Conservation (phyloP, 2,888 invertebrate species). For the Sisyra nigra region DNA sequence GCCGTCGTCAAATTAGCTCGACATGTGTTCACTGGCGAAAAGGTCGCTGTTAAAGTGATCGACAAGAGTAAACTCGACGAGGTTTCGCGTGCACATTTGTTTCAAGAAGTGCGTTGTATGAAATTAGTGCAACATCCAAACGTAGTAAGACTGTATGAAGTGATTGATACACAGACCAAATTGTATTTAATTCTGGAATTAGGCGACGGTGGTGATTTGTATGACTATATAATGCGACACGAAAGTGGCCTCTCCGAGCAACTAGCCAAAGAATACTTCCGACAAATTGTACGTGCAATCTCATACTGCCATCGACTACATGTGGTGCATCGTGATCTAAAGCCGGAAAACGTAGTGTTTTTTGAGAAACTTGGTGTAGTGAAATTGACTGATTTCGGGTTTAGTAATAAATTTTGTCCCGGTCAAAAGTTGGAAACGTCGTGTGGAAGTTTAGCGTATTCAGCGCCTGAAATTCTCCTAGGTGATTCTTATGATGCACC, state of each 20-base stretch:
- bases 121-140: conserved; percentile 98
- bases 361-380: conserved; percentile 94
- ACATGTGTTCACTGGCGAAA: conserved; percentile 98
- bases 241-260: conserved; percentile 74
- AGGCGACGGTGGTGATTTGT: conserved; percentile 96
- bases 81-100: conserved; percentile 87
- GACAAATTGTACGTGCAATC: conserved; percentile 94
- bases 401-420: conserved; percentile 90
- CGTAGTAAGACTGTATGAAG: conserved; percentile 95
- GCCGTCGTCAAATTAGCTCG: conserved; percentile 95
- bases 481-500: conserved; percentile 99
- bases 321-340: conserved; percentile 82
- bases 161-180: conserved; percentile 98
- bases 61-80: conserved; percentile 97
- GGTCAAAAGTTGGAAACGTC: conserved; percentile 95
- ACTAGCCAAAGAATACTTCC: conserved; percentile 81
- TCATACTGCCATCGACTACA: conserved; percentile 92
- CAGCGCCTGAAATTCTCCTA: conserved; percentile 95
- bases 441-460: conserved; percentile 96
- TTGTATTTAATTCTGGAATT: conserved; percentile 91
- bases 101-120: conserved; percentile 93
- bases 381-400: conserved; percentile 97
- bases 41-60: conserved; percentile 95
- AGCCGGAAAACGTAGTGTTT: conserved; percentile 99
- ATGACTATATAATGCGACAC: conserved; percentile 96